Evolutionary conservation across 2,888 invertebrate genomes (phyloP).

Genomic region (Uloborus plumipes): DNA sequence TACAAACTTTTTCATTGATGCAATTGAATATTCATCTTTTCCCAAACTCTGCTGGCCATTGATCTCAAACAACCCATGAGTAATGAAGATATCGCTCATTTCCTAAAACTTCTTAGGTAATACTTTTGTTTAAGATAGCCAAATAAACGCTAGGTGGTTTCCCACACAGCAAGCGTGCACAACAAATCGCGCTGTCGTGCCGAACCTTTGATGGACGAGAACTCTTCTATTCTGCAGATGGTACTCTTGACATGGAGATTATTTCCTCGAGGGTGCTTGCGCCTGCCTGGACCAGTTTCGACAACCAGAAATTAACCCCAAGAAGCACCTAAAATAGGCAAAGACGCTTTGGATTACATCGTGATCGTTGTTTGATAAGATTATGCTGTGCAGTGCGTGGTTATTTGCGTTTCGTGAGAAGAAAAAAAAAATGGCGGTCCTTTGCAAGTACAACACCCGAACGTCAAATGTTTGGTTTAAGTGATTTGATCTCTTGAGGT

Average conservation of each 20-base stretch:
- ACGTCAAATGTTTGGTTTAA: conserved; percentile 5
- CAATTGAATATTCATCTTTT: too few relatives aligned
- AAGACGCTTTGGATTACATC: conserved; percentile 12
- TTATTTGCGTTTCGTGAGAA: conserved; percentile 48
- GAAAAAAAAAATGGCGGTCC: conserved; percentile 3
- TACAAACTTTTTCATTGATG: too few relatives aligned
- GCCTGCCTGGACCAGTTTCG: conserved; percentile 49
- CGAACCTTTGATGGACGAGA: conserved; percentile 37
- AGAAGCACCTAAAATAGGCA: background rate
- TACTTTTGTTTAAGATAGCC: too few relatives aligned
- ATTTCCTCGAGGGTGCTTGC: conserved; percentile 7
- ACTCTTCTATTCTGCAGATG: conserved; percentile 9
- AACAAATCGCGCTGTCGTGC: conserved; percentile 26
- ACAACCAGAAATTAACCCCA: conserved; percentile 27
- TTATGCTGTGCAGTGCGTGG: conserved; percentile 18
- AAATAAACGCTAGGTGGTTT: too few relatives aligned
- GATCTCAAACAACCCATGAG: too few relatives aligned
- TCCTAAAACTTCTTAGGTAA: too few relatives aligned
- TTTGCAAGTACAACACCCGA: conserved; percentile 20
- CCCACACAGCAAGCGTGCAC: conserved; percentile 30
- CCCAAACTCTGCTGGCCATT: too few relatives aligned
- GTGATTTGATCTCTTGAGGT: conserved; percentile 2
- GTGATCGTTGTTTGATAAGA: conserved; percentile 41
- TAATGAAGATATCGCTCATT: too few relatives aligned
- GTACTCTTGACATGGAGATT: background rate